Conservation (phyloP, 2,888 invertebrate genomes). For the Lottia scabra region DNA sequence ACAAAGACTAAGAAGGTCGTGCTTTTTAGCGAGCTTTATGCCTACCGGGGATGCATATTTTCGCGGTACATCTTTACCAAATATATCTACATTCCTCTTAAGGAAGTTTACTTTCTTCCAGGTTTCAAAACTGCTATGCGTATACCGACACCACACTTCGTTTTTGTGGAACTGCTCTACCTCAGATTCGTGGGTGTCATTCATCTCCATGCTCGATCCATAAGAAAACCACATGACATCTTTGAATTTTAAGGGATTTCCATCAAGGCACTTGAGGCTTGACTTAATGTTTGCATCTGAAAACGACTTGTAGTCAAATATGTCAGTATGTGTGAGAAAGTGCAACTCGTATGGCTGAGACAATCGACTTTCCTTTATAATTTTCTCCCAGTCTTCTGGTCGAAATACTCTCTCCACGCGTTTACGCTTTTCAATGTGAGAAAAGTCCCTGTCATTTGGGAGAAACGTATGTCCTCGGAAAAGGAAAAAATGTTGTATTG, state of each 20-base stretch:
- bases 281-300: conserved; percentile 13
- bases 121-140: conserved; percentile 11
- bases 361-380: conserved; percentile 8
- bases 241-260: conserved; percentile 14
- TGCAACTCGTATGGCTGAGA: conserved; percentile 8
- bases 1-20: too few species aligned
- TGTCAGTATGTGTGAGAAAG: neutral
- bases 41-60: conserved; percentile 12
- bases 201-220: conserved; percentile 13
- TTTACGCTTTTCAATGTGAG: conserved; percentile 9
- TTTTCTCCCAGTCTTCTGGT: conserved; percentile 8
- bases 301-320: conserved; percentile 5
- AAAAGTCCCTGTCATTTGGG: conserved; percentile 14
- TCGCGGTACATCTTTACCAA: neutral
- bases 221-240: conserved; percentile 18
- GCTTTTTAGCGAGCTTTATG: conserved; percentile 11
- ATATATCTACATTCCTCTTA: neutral
- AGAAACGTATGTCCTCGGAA: conserved; percentile 9
- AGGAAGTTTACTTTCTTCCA: conserved; percentile 6
- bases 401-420: conserved; percentile 6
- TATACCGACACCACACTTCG: conserved; percentile 19
- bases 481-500: conserved; percentile 7
- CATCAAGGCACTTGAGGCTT: conserved; percentile 7
- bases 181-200: conserved; percentile 6
- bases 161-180: neutral